phyloP scores from a whole-genome alignment of 37 sponge, comb jelly and placozoan genomes.

The Corticium candelabrum region DNA sequence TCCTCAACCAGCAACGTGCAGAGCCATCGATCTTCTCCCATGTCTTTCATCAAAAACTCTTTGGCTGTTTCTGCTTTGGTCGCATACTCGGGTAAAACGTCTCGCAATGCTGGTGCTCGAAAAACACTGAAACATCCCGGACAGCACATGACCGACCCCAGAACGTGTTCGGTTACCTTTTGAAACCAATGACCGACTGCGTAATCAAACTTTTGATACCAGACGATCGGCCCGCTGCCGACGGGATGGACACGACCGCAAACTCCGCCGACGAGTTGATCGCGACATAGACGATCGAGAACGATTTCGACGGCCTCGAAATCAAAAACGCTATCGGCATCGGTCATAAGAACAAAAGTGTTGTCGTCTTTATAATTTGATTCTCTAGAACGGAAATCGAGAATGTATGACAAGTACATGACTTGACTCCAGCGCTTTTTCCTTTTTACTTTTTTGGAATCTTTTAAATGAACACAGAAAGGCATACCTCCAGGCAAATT shows the following conservation, averaged over 20 bases:
- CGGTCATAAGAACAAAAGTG: conserved; percentile 89
- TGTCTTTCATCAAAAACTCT: conserved; percentile 86
- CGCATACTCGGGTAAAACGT: conserved; percentile 56
- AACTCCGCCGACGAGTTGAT: conserved; percentile 66
- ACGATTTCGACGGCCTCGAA: conserved; percentile 59
- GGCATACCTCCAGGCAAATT: conserved; percentile 22
- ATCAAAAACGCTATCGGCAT: conserved; percentile 79
- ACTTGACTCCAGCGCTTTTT: conserved; percentile 91
- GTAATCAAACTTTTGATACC: conserved; percentile 70
- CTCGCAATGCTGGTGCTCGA: conserved; percentile 53
- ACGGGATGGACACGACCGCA: conserved; percentile 79
- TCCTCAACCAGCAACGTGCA: conserved; percentile 78
- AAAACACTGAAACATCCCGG: conserved; percentile 84
- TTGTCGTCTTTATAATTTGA: conserved; percentile 10
- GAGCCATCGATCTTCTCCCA: conserved; percentile 94
- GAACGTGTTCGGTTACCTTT: conserved; percentile 41
- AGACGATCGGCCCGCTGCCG: conserved; percentile 62
- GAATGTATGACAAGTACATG: conserved; percentile 87
- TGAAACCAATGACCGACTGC: conserved; percentile 10
- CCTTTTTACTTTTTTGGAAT: conserved; percentile 53
- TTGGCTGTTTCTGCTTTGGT: conserved; percentile 33
- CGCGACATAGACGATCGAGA: conserved; percentile 55
- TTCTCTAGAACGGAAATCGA: conserved; percentile 25
- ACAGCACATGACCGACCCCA: conserved; percentile 84
- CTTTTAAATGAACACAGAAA: conserved; percentile 65